phyloP scores from a whole-genome alignment of 2,113 vertebrate species.

The Argyrosomus japonicus region DNA sequence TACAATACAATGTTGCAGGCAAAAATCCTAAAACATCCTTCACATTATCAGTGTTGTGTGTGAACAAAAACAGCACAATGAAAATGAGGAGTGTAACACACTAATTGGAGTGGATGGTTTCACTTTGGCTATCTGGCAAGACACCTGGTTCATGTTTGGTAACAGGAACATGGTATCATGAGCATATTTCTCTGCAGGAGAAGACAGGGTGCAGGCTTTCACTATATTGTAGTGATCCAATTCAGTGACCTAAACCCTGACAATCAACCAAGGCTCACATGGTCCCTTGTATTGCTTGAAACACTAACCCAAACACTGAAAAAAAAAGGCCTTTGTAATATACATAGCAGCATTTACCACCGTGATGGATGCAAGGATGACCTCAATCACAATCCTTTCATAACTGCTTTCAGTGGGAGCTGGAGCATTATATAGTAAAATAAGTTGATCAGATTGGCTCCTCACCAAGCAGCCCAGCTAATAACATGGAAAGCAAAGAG shows the following conservation, averaged over 20 bases:
- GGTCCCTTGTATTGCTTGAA: conserved; percentile 60
- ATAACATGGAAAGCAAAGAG: conserved; percentile 88
- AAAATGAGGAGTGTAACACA: conserved; percentile 5
- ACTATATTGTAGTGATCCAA: not conserved
- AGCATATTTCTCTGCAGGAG: conserved; percentile 13
- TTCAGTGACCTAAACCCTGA: conserved; percentile 42
- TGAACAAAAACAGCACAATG: conserved; percentile 15
- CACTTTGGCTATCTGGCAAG: not conserved
- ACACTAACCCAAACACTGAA: conserved; percentile 77
- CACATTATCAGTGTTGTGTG: conserved; percentile 34
- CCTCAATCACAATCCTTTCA: conserved; percentile 90
- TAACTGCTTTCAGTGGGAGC: conserved; percentile 83
- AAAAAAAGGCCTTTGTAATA: conserved; percentile 84
- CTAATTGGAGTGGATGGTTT: not conserved
- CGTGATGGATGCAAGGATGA: conserved; percentile 89
- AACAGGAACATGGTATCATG: not conserved
- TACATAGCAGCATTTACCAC: conserved; percentile 85
- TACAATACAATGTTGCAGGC: conserved; percentile 55
- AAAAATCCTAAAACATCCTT: conserved; percentile 17
- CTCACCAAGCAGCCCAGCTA: conserved; percentile 83
- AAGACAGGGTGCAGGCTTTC: not conserved
- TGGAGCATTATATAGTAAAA: conserved; percentile 78
- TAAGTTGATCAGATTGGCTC: conserved; percentile 89
- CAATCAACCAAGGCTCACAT: not conserved
- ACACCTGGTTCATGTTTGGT: not conserved